phyloP scores from a whole-genome alignment of 1,140 invertebrate genomes.

The Macrotrachela quadricornifera region DNA sequence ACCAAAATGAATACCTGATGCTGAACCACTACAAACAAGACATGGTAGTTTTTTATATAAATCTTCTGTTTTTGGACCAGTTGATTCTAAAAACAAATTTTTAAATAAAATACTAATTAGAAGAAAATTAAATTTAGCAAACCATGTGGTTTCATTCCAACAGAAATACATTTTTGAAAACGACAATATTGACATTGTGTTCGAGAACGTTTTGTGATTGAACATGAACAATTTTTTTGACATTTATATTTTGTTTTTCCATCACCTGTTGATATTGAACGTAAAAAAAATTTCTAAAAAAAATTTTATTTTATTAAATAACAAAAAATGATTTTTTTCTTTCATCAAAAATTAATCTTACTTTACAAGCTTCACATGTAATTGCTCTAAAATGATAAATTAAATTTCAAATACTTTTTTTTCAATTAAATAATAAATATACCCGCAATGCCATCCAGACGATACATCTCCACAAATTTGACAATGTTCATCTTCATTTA shows the following conservation, averaged over 20 bases:
- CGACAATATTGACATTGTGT: slow-evolving; percentile 96
- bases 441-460: too few relatives aligned
- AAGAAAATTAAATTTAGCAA: neutral
- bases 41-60: slow-evolving; percentile 19
- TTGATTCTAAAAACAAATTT: neutral
- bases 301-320: neutral
- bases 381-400: slow-evolving; percentile 29
- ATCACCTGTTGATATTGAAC: slow-evolving; percentile 9
- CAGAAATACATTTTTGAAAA: slow-evolving; percentile 95
- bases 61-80: neutral
- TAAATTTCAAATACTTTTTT: too few relatives aligned
- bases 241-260: slow-evolving; percentile 38
- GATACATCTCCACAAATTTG: slow-evolving; percentile 3
- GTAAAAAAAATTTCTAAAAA: slow-evolving; percentile 1
- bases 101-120: too few relatives aligned
- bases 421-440: too few relatives aligned
- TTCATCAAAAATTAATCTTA: slow-evolving; percentile 13
- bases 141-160: slow-evolving; percentile 84
- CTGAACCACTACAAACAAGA: slow-evolving; percentile 67
- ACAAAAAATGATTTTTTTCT: neutral
- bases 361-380: slow-evolving; percentile 31
- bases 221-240: slow-evolving; percentile 78
- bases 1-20: slow-evolving; percentile 87
- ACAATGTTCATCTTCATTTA: slow-evolving; percentile 1
- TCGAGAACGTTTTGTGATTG: slow-evolving; percentile 93